phyloP scores from a whole-genome alignment of 2,113 vertebrate genomes.

The Helogale parvula region DNA sequence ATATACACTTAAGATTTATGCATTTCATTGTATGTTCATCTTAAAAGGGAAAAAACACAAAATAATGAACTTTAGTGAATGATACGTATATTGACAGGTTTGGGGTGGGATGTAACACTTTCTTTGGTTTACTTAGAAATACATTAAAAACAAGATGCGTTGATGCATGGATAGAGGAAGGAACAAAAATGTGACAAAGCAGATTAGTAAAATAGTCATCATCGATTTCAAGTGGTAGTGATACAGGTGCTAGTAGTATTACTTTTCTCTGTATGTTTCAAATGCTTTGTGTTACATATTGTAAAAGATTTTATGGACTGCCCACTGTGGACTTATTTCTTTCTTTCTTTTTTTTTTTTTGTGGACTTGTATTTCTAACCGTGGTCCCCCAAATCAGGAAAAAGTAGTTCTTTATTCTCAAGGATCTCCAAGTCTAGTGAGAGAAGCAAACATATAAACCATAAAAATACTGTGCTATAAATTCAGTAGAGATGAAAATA shows the following conservation, averaged over 20 bases:
- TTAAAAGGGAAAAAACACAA: not conserved
- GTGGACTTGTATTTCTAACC: not conserved
- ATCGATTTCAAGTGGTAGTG: not conserved
- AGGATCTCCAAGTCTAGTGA: not conserved
- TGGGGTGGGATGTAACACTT: not conserved
- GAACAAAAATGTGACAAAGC: not conserved
- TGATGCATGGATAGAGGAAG: not conserved
- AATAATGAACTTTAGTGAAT: not conserved
- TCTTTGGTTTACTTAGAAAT: not conserved
- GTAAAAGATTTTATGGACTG: not conserved
- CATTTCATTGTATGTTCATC: not conserved
- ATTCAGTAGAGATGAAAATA: not conserved
- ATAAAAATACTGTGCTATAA: not conserved
- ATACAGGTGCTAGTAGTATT: not conserved
- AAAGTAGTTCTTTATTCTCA: not conserved
- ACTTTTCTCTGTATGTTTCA: not conserved
- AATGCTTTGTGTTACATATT: not conserved
- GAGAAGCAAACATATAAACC: not conserved
- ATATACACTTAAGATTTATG: not conserved
- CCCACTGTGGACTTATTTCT: not conserved
- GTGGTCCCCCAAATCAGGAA: not conserved
- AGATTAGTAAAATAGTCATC: not conserved
- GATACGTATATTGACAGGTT: not conserved
- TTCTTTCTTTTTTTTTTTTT: no score
- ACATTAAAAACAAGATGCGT: not conserved